These are phyloP conservation scores for Proteles cristata DNA, from an alignment of 2,113 vertebrate genomes.

Conservation along the genomic window DNA sequence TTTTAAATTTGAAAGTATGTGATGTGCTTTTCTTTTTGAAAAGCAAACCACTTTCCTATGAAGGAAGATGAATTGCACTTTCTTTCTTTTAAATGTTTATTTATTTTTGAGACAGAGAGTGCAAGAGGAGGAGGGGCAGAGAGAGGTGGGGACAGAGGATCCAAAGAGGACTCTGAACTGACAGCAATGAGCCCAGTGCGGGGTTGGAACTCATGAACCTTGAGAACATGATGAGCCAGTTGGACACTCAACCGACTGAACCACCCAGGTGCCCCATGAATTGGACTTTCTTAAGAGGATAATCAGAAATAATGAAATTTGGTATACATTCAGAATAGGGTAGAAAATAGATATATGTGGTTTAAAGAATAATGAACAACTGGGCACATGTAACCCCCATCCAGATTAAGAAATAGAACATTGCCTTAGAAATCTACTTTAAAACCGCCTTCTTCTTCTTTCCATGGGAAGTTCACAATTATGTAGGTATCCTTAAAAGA, in stretches of 20 bases:
- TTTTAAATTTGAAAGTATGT: conserved; percentile 29
- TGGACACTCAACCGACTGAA: too few relatives aligned
- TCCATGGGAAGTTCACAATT: not conserved
- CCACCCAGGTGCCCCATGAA: not conserved
- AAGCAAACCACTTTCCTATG: not conserved
- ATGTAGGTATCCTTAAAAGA: not conserved
- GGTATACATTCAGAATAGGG: not conserved
- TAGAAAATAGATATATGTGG: not conserved
- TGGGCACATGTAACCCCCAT: not conserved
- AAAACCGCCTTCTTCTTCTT: not conserved
- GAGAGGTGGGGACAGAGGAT: too few relatives aligned
- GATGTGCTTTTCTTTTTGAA: not conserved
- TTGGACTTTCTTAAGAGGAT: not conserved
- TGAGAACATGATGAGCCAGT: too few relatives aligned
- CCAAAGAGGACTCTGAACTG: too few relatives aligned
- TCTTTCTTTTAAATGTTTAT: not conserved
- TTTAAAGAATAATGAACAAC: not conserved
- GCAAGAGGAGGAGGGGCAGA: too few relatives aligned
- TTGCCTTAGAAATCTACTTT: not conserved
- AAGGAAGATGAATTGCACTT: not conserved
- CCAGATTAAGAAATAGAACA: not conserved
- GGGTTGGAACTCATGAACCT: too few relatives aligned
- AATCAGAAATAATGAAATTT: not conserved
- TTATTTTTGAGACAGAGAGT: too few relatives aligned
- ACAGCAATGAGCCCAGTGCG: too few relatives aligned